Evolutionary conservation across 2,888 invertebrate species (phyloP).

Genomic region (Stenurella melanura): DNA sequence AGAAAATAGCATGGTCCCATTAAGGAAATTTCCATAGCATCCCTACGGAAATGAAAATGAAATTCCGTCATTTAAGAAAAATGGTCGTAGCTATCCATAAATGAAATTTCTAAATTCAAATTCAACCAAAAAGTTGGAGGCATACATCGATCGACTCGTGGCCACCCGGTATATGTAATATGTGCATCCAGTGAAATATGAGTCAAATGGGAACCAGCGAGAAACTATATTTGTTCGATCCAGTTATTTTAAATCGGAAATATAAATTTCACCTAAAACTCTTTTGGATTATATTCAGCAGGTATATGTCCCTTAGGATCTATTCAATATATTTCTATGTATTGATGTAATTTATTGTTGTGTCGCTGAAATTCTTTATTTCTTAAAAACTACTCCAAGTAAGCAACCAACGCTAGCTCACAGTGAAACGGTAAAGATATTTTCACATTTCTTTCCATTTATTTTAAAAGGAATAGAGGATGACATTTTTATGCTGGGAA

Average conservation of each 20-base stretch:
- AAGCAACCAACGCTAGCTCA: background rate
- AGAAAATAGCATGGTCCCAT: no score
- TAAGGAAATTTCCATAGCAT: no score
- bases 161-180: no score
- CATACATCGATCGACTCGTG: no score
- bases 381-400: background rate
- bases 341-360: background rate
- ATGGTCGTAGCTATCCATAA: no score
- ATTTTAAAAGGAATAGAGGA: conserved; percentile 4
- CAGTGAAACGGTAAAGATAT: background rate
- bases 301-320: background rate
- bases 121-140: no score
- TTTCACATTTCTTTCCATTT: conserved; percentile 17
- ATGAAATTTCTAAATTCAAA: no score
- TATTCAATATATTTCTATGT: background rate
- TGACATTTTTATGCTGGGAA: conserved; percentile 12
- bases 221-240: background rate
- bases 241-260: background rate
- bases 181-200: no score
- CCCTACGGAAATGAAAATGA: no score
- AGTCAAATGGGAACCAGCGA: no score
- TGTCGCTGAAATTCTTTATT: background rate
- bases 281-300: background rate
- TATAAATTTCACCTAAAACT: background rate
- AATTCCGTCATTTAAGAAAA: no score